Base-by-base conservation (phyloP, 2,888 invertebrate species). In the Coenonympha glycerion region DNA sequence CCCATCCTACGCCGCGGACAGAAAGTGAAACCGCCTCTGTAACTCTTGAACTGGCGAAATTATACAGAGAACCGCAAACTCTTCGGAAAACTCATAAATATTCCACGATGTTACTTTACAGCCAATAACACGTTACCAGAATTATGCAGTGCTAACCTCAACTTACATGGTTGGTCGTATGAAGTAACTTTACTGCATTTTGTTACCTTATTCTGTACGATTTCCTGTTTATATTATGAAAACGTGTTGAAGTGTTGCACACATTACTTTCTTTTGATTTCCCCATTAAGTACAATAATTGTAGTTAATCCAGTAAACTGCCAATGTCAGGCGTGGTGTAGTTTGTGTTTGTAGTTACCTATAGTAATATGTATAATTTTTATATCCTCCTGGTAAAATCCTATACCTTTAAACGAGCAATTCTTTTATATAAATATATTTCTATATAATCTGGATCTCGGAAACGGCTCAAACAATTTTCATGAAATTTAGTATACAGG, bases 1-100 rank as follows among this genome's bases (percentile, higher is more conserved):
- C 84, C 84, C 79, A 79, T 74, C 75, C 79, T 69, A 73, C 73
- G 71, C 68, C 59, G 64, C 63, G 66, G 64, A 75, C 78, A 73
- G 84, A 84, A 85, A 85, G 85, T 82, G 82, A 85, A 81, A 34
- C 52, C 15, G 28, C 24, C 46, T 28, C 24, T 30, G 44, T 37
- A 31, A 24, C 49, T 49, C 39, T 31, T 19, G 47, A 34, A 33
- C 26, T 42, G 18, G 52, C 47, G 28, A 42, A 47, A 50, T 55
- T 48, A 48, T 28, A 39, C 46, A 30, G n/a, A 16, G 22, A 39
- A 21, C 16, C 8, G 46, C n/a, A n/a, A n/a, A 34, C 21, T 41
- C 46, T 46, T 46, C 40, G 18, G 45, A 41, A 46, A 45, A 41
- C 34, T 42, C 30, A 34, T 26, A 42, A 42, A 49, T 26, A 33